phyloP scores from a whole-genome alignment of 2,797 vertebrate genomes.

The Coccyzus lansbergi region DNA sequence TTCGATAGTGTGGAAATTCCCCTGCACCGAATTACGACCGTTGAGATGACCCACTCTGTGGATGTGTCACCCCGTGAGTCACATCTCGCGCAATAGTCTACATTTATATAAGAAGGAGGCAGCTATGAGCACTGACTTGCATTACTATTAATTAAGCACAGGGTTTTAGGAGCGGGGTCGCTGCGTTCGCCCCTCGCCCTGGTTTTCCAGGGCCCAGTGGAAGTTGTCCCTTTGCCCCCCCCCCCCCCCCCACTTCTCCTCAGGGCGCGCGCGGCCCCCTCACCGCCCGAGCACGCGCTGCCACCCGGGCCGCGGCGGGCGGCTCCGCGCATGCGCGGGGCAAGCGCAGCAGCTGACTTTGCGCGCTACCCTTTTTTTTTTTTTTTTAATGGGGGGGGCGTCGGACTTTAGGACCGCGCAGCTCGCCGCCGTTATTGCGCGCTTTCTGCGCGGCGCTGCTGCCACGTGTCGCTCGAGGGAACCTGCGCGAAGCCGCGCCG shows the following conservation, averaged over 20 bases:
- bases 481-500: not conserved
- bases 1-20: conserved; percentile 32
- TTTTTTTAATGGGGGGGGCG: too few relatives aligned
- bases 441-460: not conserved
- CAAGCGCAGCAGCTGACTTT: conserved; percentile 40
- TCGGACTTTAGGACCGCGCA: not conserved
- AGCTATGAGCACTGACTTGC: not conserved
- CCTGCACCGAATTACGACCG: not conserved
- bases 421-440: not conserved
- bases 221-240: too few relatives aligned
- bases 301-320: not conserved
- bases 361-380: conserved; percentile 30
- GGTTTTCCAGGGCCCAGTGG: too few relatives aligned
- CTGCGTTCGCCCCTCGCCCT: not conserved
- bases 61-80: conserved; percentile 52
- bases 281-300: not conserved
- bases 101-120: not conserved
- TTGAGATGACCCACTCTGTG: conserved; percentile 15
- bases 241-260: too few relatives aligned
- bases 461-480: conserved; percentile 9
- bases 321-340: conserved; percentile 36
- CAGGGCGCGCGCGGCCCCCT: too few relatives aligned
- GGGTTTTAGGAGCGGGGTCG: not conserved
- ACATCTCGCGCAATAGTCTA: conserved; percentile 3
- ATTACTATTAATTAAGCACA: not conserved